phyloP scores from a whole-genome alignment of 2,888 invertebrate genomes.

The Agonopterix alstromeriana region DNA sequence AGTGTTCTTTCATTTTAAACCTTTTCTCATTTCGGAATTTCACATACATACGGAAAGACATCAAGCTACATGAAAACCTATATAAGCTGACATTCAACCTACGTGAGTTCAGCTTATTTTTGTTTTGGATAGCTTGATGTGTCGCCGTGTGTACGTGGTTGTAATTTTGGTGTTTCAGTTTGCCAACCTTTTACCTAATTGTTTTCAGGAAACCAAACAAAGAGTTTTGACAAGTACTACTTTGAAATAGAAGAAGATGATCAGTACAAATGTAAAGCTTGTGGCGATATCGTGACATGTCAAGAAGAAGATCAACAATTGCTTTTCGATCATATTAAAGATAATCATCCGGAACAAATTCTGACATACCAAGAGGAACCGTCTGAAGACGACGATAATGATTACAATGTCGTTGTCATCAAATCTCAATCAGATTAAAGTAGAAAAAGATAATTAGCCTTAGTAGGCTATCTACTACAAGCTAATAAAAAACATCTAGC shows the following conservation, averaged over 20 bases:
- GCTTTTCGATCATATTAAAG: constrained; percentile 8
- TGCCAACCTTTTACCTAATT: neutral
- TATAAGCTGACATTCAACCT: too few species aligned
- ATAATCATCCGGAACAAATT: constrained; percentile 5
- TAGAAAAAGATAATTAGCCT: too few species aligned
- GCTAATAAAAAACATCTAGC: too few species aligned
- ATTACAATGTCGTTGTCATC: constrained; percentile 1
- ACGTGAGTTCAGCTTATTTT: too few species aligned
- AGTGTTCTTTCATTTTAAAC: neutral
- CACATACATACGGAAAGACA: too few species aligned
- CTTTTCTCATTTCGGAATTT: too few species aligned
- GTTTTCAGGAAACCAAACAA: constrained; percentile 1
- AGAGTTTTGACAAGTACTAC: constrained; percentile 4
- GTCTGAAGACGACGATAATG: neutral
- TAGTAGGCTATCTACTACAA: too few species aligned
- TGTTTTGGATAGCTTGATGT: too few species aligned
- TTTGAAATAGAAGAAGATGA: constrained; percentile 1
- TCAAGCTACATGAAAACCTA: too few species aligned
- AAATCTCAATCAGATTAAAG: neutral
- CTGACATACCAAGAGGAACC: constrained; percentile 3
- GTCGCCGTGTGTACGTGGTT: too few species aligned
- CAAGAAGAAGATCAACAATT: neutral
- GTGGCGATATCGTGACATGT: constrained; percentile 3
- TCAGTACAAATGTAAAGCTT: constrained; percentile 8
- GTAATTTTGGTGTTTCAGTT: neutral